Base-by-base conservation (phyloP, 1,140 invertebrate genomes). In the Ceratina calcarata region DNA sequence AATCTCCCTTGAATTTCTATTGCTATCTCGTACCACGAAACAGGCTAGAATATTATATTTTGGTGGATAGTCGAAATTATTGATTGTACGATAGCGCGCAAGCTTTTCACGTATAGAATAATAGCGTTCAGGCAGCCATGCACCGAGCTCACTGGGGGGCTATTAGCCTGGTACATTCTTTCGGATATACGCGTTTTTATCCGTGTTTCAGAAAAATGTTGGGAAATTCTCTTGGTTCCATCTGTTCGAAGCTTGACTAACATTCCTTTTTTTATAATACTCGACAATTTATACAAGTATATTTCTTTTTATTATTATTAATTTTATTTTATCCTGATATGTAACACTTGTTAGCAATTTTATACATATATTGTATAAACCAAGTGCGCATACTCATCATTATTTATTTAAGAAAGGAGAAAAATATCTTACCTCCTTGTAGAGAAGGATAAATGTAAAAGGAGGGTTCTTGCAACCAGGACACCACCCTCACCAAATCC, bases 401-500 rank as follows among this genome's bases (percentile, higher is more conserved):
- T 45, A 61, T 37, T 16, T 16, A 15, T 12, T 20, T 16, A 16
- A 22, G 16, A 67, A 32, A 75, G 32, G 71, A 7, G 10, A 2
- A 24, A n/a, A 12, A 53, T 22, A 60, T 72, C 92, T 94, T 94
- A 96, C 96, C 96, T 94, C 95, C 95, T 94, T 96, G 95, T 67
- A 96, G 89, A 67, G 95, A 96, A 78, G 96, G 96, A 88, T 96
- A 96, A 85, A 96, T 96, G 91, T 96, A 96, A 90, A 96, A 95
- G 60, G 94, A 94, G 37, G 96, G 95, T 88, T 97, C 97, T 91
- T 95, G 96, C 82, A 95, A 94, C 97, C 97, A 98, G 32, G 96
- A 96, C 60, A 97, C 96, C 37, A 98, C 96, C 88, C 95, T 94
- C 70, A 98, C 96, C 91, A 97, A 94, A 89, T 97, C 96, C 91